Evolutionary conservation across 2,113 vertebrate genomes (phyloP), one percentile per base, ranked within the genome.

Genomic region (Rhipidura dahli): DNA sequence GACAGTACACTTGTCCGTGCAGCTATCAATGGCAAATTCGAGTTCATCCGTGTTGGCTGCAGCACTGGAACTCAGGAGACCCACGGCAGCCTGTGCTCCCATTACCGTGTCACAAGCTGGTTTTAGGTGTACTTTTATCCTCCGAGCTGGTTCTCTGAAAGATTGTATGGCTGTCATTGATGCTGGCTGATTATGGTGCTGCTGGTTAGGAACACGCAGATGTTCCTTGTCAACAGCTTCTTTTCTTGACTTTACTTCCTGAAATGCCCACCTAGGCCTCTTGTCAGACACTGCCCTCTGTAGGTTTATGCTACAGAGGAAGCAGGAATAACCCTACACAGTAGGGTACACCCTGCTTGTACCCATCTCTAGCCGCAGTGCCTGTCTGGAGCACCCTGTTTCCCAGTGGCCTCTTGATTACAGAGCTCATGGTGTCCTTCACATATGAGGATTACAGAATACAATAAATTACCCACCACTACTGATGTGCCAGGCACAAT

Each of bases 281-380:
- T 20, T 68, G 77, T 84, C 70, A 68, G 72, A 69, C 81, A 82
- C 53, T 93, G 93, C 77, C 94, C 93, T 94, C 93, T 95, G 56
- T 89, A 85, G 91, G 80, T 69, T 21, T 57, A 68, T 4, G 23
- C 30, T 26, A 18, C 61, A 20, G 37, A 65, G 31, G 35, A 63
- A 35, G 47, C 40, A 61, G 57, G 40, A 49, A 53, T 71, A 27
- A 76, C 7, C 31, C 56, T 4, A 9, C 15, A 51, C 11, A 44
- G 42, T 2, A 2, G 2, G 1, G n/a, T n/a, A n/a, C 2, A 45
- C 49, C 8, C 18, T 51, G 23, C 56, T 50, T 7, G 3, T 44
- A 21, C 35, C 28, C 60, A 75, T 1, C 11, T 11, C 31, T 8
- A 31, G 22, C 47, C 31, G 20, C 33, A 35, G 8, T 54, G 44